Evolutionary conservation across 1,140 invertebrate genomes (phyloP).

Genomic region (Frieseomelitta varia): DNA sequence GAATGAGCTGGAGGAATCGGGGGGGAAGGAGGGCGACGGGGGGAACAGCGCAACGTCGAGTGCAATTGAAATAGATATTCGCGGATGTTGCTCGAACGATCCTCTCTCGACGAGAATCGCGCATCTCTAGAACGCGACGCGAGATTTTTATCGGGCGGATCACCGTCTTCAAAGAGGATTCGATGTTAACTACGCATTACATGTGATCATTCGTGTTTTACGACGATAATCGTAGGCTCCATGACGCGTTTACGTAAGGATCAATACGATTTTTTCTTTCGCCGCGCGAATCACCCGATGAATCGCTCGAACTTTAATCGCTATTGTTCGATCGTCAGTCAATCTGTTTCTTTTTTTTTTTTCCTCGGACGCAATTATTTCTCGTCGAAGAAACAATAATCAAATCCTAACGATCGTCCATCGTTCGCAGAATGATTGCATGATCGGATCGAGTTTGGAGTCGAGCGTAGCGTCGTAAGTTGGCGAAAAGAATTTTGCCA

Average conservation of each 20-base stretch:
- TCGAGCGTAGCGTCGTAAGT: background rate
- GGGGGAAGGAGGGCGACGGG: too few species aligned
- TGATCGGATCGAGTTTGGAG: background rate
- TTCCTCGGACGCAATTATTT: slow-evolving; percentile 16
- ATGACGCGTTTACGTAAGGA: slow-evolving; percentile 18
- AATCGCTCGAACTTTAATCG: slow-evolving; percentile 7
- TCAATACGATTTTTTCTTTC: slow-evolving; percentile 17
- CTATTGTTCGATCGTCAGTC: too few species aligned
- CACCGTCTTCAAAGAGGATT: slow-evolving; percentile 1
- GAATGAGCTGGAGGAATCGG: slow-evolving; percentile 16
- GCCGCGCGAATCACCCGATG: background rate
- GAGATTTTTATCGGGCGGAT: slow-evolving; percentile 11
- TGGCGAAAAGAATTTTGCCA: too few species aligned
- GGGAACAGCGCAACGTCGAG: slow-evolving; percentile 5
- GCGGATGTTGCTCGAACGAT: slow-evolving; percentile 16
- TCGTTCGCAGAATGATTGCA: background rate
- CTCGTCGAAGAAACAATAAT: background rate
- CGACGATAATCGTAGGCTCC: slow-evolving; percentile 4
- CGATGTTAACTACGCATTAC: slow-evolving; percentile 2
- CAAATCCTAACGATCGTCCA: background rate
- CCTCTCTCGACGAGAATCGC: background rate
- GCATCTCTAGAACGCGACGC: background rate
- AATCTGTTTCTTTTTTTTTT: background rate
- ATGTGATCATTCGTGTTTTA: slow-evolving; percentile 6
- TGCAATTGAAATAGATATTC: slow-evolving; percentile 45